A percentile compares a stretch with the other conserved stretches of the same genome.
Conservation (phyloP, 2,888 invertebrate genomes). For the Folsomia manolachei region DNA sequence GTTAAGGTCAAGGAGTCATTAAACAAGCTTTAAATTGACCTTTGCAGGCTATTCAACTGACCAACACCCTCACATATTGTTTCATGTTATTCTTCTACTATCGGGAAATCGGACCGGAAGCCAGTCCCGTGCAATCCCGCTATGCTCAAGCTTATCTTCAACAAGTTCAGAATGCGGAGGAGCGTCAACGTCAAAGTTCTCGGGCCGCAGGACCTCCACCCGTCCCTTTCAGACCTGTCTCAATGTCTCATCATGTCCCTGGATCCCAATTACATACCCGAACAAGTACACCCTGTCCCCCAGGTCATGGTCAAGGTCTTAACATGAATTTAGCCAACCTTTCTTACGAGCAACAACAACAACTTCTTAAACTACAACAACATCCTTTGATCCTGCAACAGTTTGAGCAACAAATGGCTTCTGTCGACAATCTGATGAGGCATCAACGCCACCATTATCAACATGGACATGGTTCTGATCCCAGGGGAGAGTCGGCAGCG, state of each 20-base stretch:
- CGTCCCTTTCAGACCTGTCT: slow-evolving; percentile 28
- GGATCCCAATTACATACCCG: slow-evolving; percentile 13
- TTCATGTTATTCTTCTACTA: slow-evolving; percentile 41
- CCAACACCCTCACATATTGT: slow-evolving; percentile 25
- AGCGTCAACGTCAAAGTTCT: slow-evolving; percentile 18
- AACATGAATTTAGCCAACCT: slow-evolving; percentile 32
- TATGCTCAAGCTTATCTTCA: slow-evolving; percentile 29
- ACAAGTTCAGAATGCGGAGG: slow-evolving; percentile 2
- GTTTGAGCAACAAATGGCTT: slow-evolving; percentile 27
- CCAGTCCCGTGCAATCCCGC: slow-evolving; percentile 33
- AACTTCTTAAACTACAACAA: slow-evolving; percentile 36
- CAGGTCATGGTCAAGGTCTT: slow-evolving; percentile 14
- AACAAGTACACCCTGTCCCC: not conserved
- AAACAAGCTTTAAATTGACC: not conserved
- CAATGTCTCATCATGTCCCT: slow-evolving; percentile 15
- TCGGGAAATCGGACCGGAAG: slow-evolving; percentile 38
- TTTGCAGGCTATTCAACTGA: slow-evolving; percentile 4
- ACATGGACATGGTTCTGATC: no score
- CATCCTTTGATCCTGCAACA: slow-evolving; percentile 36
- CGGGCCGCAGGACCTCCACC: slow-evolving; percentile 21
- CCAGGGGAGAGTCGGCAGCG: no score
- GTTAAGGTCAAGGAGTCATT: slow-evolving; percentile 3
- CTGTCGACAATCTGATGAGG: no score
- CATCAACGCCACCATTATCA: slow-evolving; percentile 26
- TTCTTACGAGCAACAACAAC: slow-evolving; percentile 37